Evolutionary conservation across 2,888 invertebrate genomes (phyloP), one percentile per base, ranked within the genome.

Genomic region (Xestia rhomboidea): DNA sequence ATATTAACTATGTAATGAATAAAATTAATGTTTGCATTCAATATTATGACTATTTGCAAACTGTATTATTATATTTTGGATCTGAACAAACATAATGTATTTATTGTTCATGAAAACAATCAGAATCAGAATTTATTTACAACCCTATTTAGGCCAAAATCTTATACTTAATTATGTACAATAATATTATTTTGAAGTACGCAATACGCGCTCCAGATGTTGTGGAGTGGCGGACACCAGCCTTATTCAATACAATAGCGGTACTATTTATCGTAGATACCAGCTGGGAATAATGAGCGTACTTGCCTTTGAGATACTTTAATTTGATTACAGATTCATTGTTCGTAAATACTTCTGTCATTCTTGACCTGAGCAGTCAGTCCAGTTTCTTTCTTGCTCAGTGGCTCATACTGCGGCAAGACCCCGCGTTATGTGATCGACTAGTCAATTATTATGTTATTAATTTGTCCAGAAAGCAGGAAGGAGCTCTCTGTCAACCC

Each of bases 1-100:
- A 68, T 69, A 74, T 68, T 68, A 70, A 69, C 15, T 15, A 13
- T 81, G 57, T 62, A 30, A 38, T 27, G 41, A 38, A 70, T 44
- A 30, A n/a, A 38, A n/a, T 41, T 18, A 6, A 51, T 34, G 60
- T 79, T 77, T n/a, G 8, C 30, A 24, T 67, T 15, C 41, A 21
- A 18, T 11, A 49, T 60, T 76, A 63, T 34, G 64, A 51, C 13
- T 34, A 18, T 41, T 64, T 64, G 41, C 64, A n/a, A 41, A 64
- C 41, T 64, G 10, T 18, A 41, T 54, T 27, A 76, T 44, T 77
- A 44, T 63, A 30, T 18, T 18, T 49, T 51, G 21, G 15, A 34
- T 51, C 18, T 41, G 77, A 54, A 27, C 66, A 57, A 77, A 76
- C 27, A n/a, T 24, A 7, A 21, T 18, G 34, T 57, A 44, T 76